These are phyloP conservation scores for Andinoacara biseriatus DNA, from an alignment of 2,113 vertebrate species.

Conservation along the genomic window DNA sequence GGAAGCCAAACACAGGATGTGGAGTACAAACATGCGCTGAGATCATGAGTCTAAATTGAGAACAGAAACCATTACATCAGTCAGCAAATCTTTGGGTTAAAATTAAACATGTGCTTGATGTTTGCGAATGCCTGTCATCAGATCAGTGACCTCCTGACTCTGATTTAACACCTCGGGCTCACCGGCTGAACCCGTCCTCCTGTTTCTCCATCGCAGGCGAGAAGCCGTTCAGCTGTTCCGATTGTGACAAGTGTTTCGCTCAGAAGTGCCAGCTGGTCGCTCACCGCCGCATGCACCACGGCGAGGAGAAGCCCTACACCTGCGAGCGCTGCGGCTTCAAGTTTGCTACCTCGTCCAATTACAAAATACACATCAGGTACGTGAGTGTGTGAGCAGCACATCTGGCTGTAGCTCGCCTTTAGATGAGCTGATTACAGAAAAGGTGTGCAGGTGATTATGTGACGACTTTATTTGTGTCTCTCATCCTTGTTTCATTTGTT, in stretches of 20 bases:
- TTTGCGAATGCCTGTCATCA: not conserved
- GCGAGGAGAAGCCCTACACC: conserved; percentile 74
- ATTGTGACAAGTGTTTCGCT: conserved; percentile 75
- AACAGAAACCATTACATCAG: not conserved
- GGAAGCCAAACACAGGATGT: conserved; percentile 9
- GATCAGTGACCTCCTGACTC: no score
- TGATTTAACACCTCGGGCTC: not conserved
- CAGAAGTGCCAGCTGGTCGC: conserved; percentile 79
- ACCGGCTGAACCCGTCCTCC: no score
- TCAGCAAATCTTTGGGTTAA: not conserved
- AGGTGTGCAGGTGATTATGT: not conserved
- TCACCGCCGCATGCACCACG: conserved; percentile 74
- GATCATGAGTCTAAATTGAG: not conserved
- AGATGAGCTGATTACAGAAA: not conserved
- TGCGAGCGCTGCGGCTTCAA: conserved; percentile 76
- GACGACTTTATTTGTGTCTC: no score
- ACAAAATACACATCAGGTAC: conserved; percentile 77
- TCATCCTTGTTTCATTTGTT: no score
- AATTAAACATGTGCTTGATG: not conserved
- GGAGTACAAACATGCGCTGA: not conserved
- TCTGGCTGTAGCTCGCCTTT: not conserved
- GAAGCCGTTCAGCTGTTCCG: conserved; percentile 68
- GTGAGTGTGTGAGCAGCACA: not conserved
- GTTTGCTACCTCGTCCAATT: conserved; percentile 78
- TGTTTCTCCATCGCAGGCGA: conserved; percentile 48